These are phyloP conservation scores for Apeira syringaria DNA, from an alignment of 2,888 invertebrate species.

Conservation along the genomic window DNA sequence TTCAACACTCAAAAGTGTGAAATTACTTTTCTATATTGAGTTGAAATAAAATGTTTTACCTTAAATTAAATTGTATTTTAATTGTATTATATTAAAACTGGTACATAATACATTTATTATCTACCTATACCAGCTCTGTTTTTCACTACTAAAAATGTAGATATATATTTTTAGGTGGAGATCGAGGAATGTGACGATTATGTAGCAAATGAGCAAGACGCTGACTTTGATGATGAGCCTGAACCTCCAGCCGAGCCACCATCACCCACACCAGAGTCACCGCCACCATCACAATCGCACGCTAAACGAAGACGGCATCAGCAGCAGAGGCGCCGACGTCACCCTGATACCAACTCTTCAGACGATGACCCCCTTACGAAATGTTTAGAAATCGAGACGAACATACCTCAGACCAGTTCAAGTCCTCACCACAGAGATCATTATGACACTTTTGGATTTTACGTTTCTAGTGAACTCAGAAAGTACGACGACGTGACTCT, in stretches of 20 bases:
- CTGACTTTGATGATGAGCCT: neutral
- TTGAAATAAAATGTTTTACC: too few relatives aligned
- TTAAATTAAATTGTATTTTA: too few relatives aligned
- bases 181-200: neutral
- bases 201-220: neutral
- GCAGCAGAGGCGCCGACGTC: neutral
- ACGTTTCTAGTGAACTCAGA: conserved; percentile 1
- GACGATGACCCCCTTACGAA: neutral
- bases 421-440: neutral
- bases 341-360: neutral
- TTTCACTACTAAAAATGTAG: too few relatives aligned
- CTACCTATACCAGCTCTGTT: too few relatives aligned
- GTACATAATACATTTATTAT: too few relatives aligned
- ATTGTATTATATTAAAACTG: too few relatives aligned
- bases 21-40: too few relatives aligned
- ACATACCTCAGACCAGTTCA: neutral
- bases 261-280: neutral
- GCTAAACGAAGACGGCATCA: neutral
- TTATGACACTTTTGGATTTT: neutral
- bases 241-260: too few relatives aligned
- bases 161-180: neutral
- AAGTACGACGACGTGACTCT: conserved; percentile 1
- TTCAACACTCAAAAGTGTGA: too few relatives aligned
- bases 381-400: neutral
- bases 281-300: neutral